phyloP scores from a whole-genome alignment of 2,888 invertebrate genomes.

The Laspeyria flexula region DNA sequence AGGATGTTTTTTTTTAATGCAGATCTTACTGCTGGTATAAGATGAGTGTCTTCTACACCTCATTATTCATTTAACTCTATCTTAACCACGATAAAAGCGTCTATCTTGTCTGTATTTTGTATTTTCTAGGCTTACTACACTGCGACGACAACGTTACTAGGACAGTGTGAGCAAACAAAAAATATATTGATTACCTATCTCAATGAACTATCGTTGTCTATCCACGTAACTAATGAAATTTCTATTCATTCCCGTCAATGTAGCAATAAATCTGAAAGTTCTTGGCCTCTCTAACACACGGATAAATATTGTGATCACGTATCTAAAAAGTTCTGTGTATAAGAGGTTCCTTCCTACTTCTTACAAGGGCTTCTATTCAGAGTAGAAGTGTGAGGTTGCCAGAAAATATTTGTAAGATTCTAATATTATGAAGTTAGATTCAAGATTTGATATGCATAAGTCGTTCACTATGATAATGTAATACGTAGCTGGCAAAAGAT shows the following conservation, averaged over 20 bases:
- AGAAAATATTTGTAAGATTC: not conserved
- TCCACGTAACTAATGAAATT: not conserved
- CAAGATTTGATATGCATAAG: too few relatives aligned
- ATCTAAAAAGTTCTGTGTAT: constrained; percentile 8
- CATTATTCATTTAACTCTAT: too few relatives aligned
- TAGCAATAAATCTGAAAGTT: constrained; percentile 20
- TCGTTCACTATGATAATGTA: too few relatives aligned
- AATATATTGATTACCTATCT: not conserved
- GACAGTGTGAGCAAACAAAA: too few relatives aligned
- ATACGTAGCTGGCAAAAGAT: too few relatives aligned
- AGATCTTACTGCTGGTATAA: too few relatives aligned
- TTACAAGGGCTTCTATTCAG: not conserved
- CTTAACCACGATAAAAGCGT: too few relatives aligned
- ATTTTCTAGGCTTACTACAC: too few relatives aligned
- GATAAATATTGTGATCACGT: constrained; percentile 48
- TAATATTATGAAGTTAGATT: not conserved
- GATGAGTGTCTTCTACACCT: too few relatives aligned
- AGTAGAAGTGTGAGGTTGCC: not conserved
- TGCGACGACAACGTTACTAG: too few relatives aligned
- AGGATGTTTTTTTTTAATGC: too few relatives aligned
- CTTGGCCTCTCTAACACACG: constrained; percentile 17
- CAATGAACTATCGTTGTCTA: not conserved
- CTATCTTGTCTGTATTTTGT: too few relatives aligned
- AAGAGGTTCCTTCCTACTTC: constrained; percentile 1
- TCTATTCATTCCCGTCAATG: constrained; percentile 11